Conservation (phyloP, 92 coral and sea anemone species). For the Zoanthus sansibaricus region DNA sequence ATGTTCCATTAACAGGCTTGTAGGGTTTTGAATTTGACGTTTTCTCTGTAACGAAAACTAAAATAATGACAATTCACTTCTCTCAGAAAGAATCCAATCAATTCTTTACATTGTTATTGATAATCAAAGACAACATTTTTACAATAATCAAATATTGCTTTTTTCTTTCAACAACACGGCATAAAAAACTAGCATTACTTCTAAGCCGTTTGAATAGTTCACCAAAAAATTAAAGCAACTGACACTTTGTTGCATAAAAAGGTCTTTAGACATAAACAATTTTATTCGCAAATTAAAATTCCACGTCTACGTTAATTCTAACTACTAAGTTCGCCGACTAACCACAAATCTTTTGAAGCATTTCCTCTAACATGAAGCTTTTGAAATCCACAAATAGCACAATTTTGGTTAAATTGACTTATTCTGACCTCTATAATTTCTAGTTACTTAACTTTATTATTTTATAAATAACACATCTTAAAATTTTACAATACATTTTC, state of each 20-base stretch:
- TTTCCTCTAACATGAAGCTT: constrained; percentile 2
- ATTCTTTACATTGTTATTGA: too few species aligned
- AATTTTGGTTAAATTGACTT: background rate
- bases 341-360: constrained; percentile 21
- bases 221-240: background rate
- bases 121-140: background rate
- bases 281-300: background rate
- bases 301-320: background rate
- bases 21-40: background rate
- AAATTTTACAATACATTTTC: too few species aligned
- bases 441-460: too few species aligned
- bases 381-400: background rate
- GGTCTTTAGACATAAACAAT: background rate
- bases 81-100: too few species aligned
- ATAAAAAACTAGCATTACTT: background rate
- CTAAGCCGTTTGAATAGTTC: background rate
- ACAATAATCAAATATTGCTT: background rate
- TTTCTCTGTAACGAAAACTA: background rate
- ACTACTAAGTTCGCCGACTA: background rate
- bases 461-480: too few species aligned
- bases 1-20: background rate
- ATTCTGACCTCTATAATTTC: background rate
- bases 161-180: background rate
- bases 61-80: too few species aligned
- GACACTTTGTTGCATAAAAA: background rate